phyloP scores from a whole-genome alignment of 2,797 vertebrate genomes.

The Fratercula arctica region DNA sequence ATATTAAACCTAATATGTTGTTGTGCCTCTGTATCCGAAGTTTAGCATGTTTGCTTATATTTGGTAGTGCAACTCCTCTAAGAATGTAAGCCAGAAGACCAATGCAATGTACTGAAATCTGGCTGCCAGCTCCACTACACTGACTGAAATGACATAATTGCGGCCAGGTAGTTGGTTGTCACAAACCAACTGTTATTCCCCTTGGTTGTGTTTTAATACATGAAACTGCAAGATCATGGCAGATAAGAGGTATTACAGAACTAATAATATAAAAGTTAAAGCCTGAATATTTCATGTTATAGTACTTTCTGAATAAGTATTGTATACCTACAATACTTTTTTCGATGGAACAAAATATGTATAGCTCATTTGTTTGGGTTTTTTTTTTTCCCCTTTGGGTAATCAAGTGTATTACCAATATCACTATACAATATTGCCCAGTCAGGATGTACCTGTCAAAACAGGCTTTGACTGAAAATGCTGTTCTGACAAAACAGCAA shows the following conservation, averaged over 20 bases:
- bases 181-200: background rate
- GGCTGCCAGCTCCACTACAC: background rate
- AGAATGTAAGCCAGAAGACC: background rate
- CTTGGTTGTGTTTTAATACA: background rate
- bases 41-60: background rate
- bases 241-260: background rate
- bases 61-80: background rate
- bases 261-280: background rate
- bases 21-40: background rate
- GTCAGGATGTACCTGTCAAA: background rate
- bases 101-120: background rate
- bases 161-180: background rate
- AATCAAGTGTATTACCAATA: background rate
- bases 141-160: background rate
- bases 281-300: background rate
- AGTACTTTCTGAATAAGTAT: background rate
- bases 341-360: background rate
- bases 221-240: background rate
- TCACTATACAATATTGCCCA: background rate
- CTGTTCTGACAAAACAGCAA: background rate
- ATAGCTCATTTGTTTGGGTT: background rate
- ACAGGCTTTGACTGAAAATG: background rate
- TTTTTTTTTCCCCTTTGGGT: background rate
- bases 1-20: background rate
- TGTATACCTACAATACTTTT: background rate